These are phyloP conservation scores for Mythimna loreyi DNA, from an alignment of 2,888 invertebrate genomes.

Conservation along the genomic window DNA sequence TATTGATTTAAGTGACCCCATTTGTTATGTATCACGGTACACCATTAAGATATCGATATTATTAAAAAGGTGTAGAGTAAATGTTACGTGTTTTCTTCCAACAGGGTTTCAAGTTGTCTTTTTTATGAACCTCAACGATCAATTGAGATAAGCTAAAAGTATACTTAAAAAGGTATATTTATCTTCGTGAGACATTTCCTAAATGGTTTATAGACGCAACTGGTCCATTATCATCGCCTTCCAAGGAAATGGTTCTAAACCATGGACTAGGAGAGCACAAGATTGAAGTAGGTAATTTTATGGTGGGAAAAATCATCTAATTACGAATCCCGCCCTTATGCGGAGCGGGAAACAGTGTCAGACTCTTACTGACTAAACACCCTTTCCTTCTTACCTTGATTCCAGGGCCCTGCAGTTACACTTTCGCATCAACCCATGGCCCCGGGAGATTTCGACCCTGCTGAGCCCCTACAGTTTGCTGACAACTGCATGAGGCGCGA, in stretches of 20 bases:
- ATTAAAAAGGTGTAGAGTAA: not conserved
- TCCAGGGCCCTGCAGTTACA: too few relatives aligned
- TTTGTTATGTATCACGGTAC: not conserved
- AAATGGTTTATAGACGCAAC: not conserved
- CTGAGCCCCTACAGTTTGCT: too few relatives aligned
- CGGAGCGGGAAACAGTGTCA: too few relatives aligned
- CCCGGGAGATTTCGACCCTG: too few relatives aligned
- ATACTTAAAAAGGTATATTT: not conserved
- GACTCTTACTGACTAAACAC: too few relatives aligned
- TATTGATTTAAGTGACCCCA: not conserved
- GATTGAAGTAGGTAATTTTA: too few relatives aligned
- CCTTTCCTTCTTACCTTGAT: too few relatives aligned
- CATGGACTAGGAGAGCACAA: slow-evolving; percentile 4
- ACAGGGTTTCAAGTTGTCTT: not conserved
- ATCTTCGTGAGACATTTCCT: not conserved
- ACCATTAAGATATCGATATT: not conserved
- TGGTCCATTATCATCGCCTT: slow-evolving; percentile 7
- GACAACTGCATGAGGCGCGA: too few relatives aligned
- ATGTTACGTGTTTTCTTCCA: not conserved
- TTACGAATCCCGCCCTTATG: too few relatives aligned
- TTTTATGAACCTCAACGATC: not conserved
- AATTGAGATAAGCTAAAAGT: not conserved
- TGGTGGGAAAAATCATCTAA: too few relatives aligned
- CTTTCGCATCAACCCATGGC: too few relatives aligned
- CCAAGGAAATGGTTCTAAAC: not conserved